Base-by-base conservation (phyloP, 2,113 vertebrate species). In the Trogon surrucura region DNA sequence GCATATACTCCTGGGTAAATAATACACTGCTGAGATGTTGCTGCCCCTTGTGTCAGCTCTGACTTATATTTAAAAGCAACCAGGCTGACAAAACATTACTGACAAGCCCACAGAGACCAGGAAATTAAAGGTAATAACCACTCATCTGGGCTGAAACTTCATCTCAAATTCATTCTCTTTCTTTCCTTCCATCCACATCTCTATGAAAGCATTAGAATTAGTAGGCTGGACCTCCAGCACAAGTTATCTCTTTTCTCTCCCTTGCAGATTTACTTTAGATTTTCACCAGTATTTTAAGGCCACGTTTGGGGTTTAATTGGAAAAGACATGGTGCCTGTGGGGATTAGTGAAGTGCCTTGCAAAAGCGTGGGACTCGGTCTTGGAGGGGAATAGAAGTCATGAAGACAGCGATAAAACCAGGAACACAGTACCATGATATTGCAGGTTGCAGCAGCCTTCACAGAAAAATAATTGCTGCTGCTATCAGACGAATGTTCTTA, bases 381-480 rank as follows among this genome's bases (percentile, higher is more conserved):
- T 65, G 0, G 11, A 91, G 75, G 1, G 2, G 32, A 85, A 58
- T 17, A 72, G 74, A 66, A 95, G 60, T 60, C 56, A 51, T 16
- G 57, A 89, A 74, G 78, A 80, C 57, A 85, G 75, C 57, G 84
- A 91, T 78, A 91, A 95, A 97, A 95, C 67, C 73, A 67, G 77
- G 60, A 84, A 45, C 47, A 58, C 51, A 80, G 26, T 34, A 41
- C 41, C 89, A 5, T 26, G 60, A 71, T 91, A 58, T 22, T 90
- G 88, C 62, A 94, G 87, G 92, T 74, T 89, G 65, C 58, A 79
- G 80, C 21, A 85, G 73, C 88, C 85, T 94, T 95, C 92, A 38
- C 45, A 69, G 80, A 87, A 82, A 97, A 96, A 77, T 88, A 90
- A 91, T 57, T 96, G 71, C 71, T 91, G 89, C 70, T 91, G 57